Evolutionary conservation across 2,888 invertebrate genomes (phyloP), one percentile per base, ranked within the genome.

Genomic region (Ichneumoninae sp.): DNA sequence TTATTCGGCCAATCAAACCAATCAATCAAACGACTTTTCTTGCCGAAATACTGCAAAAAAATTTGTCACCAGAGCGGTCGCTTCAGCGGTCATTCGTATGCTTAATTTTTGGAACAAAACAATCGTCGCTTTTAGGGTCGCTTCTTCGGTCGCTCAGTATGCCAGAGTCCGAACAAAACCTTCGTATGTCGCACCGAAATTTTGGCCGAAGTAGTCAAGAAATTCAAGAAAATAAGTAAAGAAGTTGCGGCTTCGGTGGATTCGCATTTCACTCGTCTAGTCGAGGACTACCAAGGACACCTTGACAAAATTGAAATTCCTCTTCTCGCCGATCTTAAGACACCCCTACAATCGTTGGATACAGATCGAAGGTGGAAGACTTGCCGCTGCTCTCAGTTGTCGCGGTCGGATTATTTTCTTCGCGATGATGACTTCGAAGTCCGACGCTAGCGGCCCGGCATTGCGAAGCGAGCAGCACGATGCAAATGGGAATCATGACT

Each of bases 111-210:
- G 22, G 22, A 22, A 22, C 22, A 22, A 22, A 22, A 22, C 22
- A 22, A 22, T 22, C 22, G 22, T 22, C 22, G 22, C 22, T 22
- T 22, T 22, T 22, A 22, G 22, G 22, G 22, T 22, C 22, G 22
- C 22, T 22, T 22, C 22, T 22, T 22, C 22, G 22, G 22, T 22
- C 22, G 22, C 22, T 22, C 22, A 22, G 22, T 22, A 1, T 22
- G 22, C 22, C 22, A 22, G 22, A 22, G 22, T 22, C 22, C 50
- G 16, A 95, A 83, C 94, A 98, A 98, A 92, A 98, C 98, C 0
- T 98, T 98, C 94, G 98, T 98, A 0, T 98, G 98, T 90, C 98
- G 98, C 1, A 98, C 98, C 5, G 98, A 98, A 95, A 98, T 98
- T 83, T 95, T 98, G 86, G 98, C 98, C 79, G 98, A 98, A 93